phyloP scores from a whole-genome alignment of 2,113 vertebrate genomes.

The Lophotis ruficrista region DNA sequence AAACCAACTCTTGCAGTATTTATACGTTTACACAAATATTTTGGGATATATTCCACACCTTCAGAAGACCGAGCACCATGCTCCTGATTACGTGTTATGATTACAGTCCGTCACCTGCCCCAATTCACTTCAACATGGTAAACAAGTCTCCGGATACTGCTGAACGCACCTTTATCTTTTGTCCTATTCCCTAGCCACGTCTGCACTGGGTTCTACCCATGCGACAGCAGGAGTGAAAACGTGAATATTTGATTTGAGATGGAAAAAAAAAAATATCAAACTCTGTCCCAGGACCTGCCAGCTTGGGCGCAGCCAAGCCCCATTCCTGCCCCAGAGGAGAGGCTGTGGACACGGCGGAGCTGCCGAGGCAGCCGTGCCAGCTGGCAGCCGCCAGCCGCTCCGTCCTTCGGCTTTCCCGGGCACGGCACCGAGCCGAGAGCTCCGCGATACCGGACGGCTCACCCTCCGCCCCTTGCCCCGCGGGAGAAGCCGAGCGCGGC shows the following conservation, averaged over 20 bases:
- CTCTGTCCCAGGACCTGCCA: too few species aligned
- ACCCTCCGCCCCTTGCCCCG: neutral
- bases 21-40: too few species aligned
- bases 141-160: neutral
- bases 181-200: accelerated
- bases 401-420: accelerated
- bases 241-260: accelerated
- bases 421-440: neutral
- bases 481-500: too few species aligned
- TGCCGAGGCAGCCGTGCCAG: neutral
- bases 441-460: neutral
- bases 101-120: neutral
- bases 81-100: accelerated
- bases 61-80: accelerated
- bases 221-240: accelerated
- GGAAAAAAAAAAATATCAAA: neutral
- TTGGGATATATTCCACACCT: too few species aligned
- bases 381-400: neutral
- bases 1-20: neutral
- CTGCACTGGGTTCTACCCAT: accelerated
- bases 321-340: accelerated
- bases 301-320: neutral
- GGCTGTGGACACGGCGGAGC: accelerated
- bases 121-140: neutral
- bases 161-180: accelerated